Base-by-base conservation (phyloP, 1,140 invertebrate genomes). In the Hestina assimilis region DNA sequence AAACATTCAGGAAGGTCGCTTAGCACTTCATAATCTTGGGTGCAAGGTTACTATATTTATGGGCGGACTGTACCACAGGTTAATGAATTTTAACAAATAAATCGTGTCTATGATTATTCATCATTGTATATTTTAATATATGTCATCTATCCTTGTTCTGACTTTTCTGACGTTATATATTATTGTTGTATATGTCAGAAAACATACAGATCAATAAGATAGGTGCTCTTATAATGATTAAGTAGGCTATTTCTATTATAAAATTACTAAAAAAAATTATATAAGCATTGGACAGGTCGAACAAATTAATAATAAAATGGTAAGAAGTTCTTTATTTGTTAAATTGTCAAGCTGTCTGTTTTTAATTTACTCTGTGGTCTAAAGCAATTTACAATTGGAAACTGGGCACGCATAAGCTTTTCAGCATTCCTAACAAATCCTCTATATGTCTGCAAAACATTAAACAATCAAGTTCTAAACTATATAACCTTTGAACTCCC, bases 31-130 rank as follows among this genome's bases (percentile, higher is more conserved):
- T 63, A 65, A 53, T 58, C 41, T 14, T 15, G 31, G 50, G 63
- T 43, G 42, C 54, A 38, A 45, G 66, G 63, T 66, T 59, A 23
- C 23, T 5, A 40, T 57, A 66, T 69, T 66, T 66, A 69, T 63
- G 41, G 48, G 23, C 26, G 4, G 24, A 45, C 43, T 40, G 51
- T 59, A 58, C 59, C 66, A 57, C 41, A 61, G 60, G 60, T 63
- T 56, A 70, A 70, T 70, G 57, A 63, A 66, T 70, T 66, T 33
- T 52, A 55, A 42, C 51, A 41, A 23, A 28, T 20, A 46, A 29
- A 54, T 54, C 47, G 56, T 51, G 51, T 26, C 29, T 40, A 24
- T 40, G 2, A 17, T 38, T 19, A 38, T 38, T 38, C 9, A 38
- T 38, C 9, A 38, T 38, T 31, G n/a, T 31, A 4, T 1, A 28